Base-by-base conservation (phyloP, 2,888 invertebrate genomes). In the Dicyrtoma fusca region DNA sequence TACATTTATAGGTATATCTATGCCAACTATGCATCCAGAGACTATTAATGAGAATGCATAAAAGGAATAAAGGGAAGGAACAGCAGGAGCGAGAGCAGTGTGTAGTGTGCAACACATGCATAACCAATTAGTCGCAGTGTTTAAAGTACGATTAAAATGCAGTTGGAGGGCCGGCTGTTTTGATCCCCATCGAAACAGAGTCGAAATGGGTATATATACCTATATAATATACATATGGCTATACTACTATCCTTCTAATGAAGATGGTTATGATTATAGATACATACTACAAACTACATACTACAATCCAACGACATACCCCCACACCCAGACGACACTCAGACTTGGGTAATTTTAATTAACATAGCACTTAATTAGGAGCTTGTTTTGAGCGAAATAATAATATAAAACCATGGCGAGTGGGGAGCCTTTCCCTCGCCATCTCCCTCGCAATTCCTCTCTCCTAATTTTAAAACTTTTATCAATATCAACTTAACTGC, bases 91-190 rank as follows among this genome's bases (percentile, higher is more conserved):
- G 34, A 34, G 34, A 34, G 34, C 34, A 34, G 34, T 34, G 34
- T 34, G 53, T 34, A 34, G 17, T 53, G 53, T 53, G 57, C 25
- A 25, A 23, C 57, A 25, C 57, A 57, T 57, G 57, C 23, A 57
- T 25, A 25, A 26, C 25, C 57, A 57, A 57, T 57, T 57, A 57
- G 57, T 57, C 26, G 21, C 25, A 23, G 57, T 57, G 8, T n/a
- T 57, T 57, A 57, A 57, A 57, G 57, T 57, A 14, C 57, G 25
- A 57, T 57, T 57, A 57, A 57, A 57, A 57, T 26, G 25, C 23
- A 53, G 25, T 57, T 57, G 53, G 8, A 21, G 53, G 53, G 57
- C 26, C 57, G 57, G 57, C 57, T 57, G 57, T 57, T 57, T 57
- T 57, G 57, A 53, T 53, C 53, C 19, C 21, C 17, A 53, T 53